Conservation (phyloP, 2,113 vertebrate genomes). For the Eulemur rufifrons region DNA sequence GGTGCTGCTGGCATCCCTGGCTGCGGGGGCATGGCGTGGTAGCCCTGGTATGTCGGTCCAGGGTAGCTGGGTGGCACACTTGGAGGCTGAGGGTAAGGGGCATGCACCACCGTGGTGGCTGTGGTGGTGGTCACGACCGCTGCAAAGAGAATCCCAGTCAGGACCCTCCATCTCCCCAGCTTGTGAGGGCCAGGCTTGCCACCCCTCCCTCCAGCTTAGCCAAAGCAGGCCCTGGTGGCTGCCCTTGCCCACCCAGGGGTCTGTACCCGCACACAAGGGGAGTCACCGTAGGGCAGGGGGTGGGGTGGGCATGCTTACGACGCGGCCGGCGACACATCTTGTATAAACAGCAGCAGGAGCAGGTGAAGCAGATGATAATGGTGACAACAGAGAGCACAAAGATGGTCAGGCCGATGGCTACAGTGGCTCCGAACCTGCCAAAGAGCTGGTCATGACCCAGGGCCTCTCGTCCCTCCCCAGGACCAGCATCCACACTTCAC, state of each 20-base stretch:
- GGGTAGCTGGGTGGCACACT: slow-evolving; percentile 82
- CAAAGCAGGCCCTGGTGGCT: not conserved
- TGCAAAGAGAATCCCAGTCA: slow-evolving; percentile 73
- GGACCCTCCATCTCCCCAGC: not conserved
- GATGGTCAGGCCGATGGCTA: slow-evolving; percentile 77
- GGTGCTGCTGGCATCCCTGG: slow-evolving; percentile 81
- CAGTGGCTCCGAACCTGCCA: slow-evolving; percentile 70
- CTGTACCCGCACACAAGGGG: not conserved
- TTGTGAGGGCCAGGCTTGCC: not conserved
- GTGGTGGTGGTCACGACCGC: slow-evolving; percentile 89
- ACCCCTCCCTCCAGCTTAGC: not conserved
- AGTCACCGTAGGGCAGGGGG: not conserved
- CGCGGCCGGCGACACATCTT: slow-evolving; percentile 89
- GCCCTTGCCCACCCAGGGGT: not conserved
- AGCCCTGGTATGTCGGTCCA: slow-evolving; percentile 85
- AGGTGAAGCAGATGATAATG: slow-evolving; percentile 91
- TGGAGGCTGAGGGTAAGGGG: slow-evolving; percentile 87
- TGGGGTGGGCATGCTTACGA: slow-evolving; percentile 85
- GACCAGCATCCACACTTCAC: not conserved
- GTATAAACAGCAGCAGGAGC: slow-evolving; percentile 95
- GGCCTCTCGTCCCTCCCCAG: fast-evolving
- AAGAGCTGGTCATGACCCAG: not conserved
- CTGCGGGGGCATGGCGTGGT: slow-evolving; percentile 89
- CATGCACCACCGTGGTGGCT: slow-evolving; percentile 89
- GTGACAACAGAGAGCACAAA: slow-evolving; percentile 78